phyloP scores from a whole-genome alignment of 1,140 invertebrate genomes.

The Anastatus disparis region DNA sequence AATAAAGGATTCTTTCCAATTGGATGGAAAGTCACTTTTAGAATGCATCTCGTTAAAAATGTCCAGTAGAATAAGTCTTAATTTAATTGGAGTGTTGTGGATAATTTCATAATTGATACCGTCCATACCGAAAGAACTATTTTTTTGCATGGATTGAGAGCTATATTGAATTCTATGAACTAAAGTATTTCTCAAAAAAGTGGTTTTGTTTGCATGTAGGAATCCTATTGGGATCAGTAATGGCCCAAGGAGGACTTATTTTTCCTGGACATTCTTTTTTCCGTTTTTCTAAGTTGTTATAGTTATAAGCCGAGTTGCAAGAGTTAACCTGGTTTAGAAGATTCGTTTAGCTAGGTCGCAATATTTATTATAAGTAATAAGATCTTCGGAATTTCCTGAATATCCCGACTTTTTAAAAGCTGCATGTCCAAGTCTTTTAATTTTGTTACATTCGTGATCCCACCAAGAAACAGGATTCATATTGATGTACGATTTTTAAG shows the following conservation, averaged over 20 bases:
- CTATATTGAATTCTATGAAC: slow-evolving; percentile 18
- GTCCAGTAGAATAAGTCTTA: neutral
- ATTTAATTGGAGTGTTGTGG: neutral
- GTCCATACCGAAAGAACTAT: neutral
- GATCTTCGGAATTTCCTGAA: no score
- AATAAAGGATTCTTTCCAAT: no score
- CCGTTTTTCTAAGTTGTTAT: no score
- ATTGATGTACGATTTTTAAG: neutral
- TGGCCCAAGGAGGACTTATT: no score
- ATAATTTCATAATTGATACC: no score
- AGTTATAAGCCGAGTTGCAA: no score
- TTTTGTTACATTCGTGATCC: slow-evolving; percentile 33
- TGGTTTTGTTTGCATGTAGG: neutral
- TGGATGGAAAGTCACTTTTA: no score
- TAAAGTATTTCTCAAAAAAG: slow-evolving; percentile 1
- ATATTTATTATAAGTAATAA: no score
- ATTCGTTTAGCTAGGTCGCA: neutral
- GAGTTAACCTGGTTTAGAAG: neutral
- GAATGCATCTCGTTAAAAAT: no score
- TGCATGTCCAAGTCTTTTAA: neutral
- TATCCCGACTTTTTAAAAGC: no score
- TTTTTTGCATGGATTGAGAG: neutral
- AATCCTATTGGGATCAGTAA: neutral
- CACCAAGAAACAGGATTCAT: slow-evolving; percentile 25
- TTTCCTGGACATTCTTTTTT: neutral